Evolutionary conservation across 2,113 vertebrate species (phyloP).

Genomic region (Campylomormyrus tamandua): DNA sequence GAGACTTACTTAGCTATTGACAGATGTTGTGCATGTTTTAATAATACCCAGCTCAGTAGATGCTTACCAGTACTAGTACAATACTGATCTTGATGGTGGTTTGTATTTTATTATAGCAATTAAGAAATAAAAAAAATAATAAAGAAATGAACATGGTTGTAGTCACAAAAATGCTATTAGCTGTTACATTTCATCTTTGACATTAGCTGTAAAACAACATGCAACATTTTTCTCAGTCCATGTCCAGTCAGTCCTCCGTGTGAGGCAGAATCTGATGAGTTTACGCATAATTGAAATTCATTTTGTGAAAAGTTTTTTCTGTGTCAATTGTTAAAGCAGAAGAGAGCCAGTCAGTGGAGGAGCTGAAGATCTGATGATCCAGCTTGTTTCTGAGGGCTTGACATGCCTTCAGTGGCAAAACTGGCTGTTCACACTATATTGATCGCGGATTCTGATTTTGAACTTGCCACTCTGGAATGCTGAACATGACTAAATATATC

Average conservation of each 20-base stretch:
- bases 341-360: not conserved
- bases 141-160: not conserved
- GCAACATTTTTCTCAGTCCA: slow-evolving; percentile 51
- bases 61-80: not conserved
- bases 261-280: slow-evolving; percentile 50
- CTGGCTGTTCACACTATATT: not conserved
- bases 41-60: not conserved
- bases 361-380: not conserved
- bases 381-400: not conserved
- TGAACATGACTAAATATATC: not conserved
- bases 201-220: slow-evolving; percentile 36
- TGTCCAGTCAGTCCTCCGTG: slow-evolving; percentile 51
- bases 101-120: not conserved
- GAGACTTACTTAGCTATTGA: not conserved
- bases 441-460: not conserved
- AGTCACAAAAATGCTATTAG: not conserved
- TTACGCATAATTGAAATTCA: slow-evolving; percentile 57
- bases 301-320: slow-evolving; percentile 41
- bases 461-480: not conserved
- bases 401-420: not conserved
- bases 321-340: slow-evolving; percentile 24
- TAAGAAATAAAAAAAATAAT: not conserved
- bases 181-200: not conserved
- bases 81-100: not conserved
- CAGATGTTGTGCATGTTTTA: not conserved